Base-by-base conservation (phyloP, 2,797 vertebrate species). In the Myiotriccus ornatus region DNA sequence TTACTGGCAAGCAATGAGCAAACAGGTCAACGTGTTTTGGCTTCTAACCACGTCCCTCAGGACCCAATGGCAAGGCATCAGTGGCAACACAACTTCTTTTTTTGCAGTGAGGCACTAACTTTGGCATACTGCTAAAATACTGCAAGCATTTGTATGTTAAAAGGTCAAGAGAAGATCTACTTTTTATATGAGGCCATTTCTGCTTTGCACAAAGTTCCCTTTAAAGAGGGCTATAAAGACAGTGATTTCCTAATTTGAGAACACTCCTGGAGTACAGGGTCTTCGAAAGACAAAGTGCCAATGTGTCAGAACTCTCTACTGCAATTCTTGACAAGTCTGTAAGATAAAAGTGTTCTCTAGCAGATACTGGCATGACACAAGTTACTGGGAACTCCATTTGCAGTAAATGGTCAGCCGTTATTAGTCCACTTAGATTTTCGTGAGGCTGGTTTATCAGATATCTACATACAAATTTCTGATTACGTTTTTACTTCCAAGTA, bases 131-230 rank as follows among this genome's bases (percentile, higher is more conserved):
- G 83, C 35, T 91, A 68, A 94, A 97, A 94, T 90, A 71, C 30
- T 81, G 50, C 91, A 37, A 84, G 67, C 43, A 62, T 87, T 93
- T 28, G 2, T 30, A 56, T 71, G 81, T 74, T 81, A 90, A 95
- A 96, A 93, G 94, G 96, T 97, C 86, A 96, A 84, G 32, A 68
- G 78, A 75, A 89, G 32, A 81, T 30, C 60, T 89, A 18, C 37
- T 62, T 93, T 94, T 85, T 93, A 81, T 76, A 50, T 6, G 27
- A 46, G 52, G 77, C 65, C 56, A 88, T 81, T 84, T 83, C 88
- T 64, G 80, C 84, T 91, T 44, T 88, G 41, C 76, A 76, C 67
- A 59, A 59, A 53, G 79, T n/a, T 64, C 18, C 44, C 59, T 85
- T 84, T 68, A 71, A 70, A 86, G 28, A 32, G 22, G 47, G n/a